phyloP scores from a whole-genome alignment of 2,113 vertebrate species.

The Aix galericulata region DNA sequence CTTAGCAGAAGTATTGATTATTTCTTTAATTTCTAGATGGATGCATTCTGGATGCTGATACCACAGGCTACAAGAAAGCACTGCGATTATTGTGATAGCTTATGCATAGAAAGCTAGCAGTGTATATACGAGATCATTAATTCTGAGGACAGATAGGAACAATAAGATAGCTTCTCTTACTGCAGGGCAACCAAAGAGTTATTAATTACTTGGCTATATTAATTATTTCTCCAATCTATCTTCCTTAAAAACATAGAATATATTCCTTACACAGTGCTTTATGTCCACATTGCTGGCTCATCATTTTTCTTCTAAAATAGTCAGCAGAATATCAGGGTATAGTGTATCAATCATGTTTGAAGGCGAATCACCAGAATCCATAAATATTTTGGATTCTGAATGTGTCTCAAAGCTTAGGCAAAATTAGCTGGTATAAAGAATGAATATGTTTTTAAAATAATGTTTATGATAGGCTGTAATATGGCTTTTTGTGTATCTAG shows the following conservation, averaged over 20 bases:
- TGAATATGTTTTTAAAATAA: not conserved
- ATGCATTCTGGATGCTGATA: slow-evolving; percentile 20
- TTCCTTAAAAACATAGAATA: slow-evolving; percentile 37
- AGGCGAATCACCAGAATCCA: not conserved
- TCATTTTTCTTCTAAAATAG: slow-evolving; percentile 21
- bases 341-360: not conserved
- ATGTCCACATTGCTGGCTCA: not conserved
- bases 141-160: slow-evolving; percentile 42
- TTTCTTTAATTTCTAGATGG: slow-evolving; percentile 26
- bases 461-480: not conserved
- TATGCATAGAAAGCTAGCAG: slow-evolving; percentile 32
- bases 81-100: slow-evolving; percentile 20
- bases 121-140: slow-evolving; percentile 49
- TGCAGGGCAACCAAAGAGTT: slow-evolving; percentile 28
- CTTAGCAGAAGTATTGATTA: slow-evolving; percentile 16
- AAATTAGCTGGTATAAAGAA: not conserved
- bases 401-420: not conserved
- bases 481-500: not conserved
- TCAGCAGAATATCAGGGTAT: not conserved
- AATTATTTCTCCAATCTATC: slow-evolving; percentile 62
- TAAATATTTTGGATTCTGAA: not conserved
- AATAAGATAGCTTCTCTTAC: slow-evolving; percentile 23
- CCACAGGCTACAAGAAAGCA: slow-evolving; percentile 22
- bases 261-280: not conserved
- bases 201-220: slow-evolving; percentile 61